Evolutionary conservation across 1,140 invertebrate species (phyloP).

Genomic region (Euura lappo): DNA sequence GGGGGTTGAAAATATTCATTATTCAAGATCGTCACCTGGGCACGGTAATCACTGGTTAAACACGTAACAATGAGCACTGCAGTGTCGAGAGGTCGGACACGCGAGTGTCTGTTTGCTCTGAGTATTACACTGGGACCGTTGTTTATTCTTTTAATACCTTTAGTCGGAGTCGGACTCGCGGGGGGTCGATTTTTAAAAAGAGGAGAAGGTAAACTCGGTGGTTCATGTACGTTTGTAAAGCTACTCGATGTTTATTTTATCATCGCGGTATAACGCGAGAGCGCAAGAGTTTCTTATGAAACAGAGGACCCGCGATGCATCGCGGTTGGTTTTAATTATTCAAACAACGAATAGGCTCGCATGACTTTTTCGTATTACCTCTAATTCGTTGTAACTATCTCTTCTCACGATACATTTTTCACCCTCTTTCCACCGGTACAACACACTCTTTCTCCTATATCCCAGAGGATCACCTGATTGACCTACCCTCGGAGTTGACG

Average conservation of each 20-base stretch:
- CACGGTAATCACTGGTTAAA: neutral
- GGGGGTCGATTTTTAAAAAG: too few relatives aligned
- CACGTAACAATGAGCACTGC: neutral
- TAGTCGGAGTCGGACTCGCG: neutral
- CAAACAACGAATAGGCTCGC: conserved; percentile 40
- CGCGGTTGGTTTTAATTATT: conserved; percentile 47
- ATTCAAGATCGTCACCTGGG: neutral
- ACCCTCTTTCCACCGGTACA: conserved; percentile 12
- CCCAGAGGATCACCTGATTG: conserved; percentile 33
- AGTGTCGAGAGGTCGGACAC: neutral
- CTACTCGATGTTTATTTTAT: too few relatives aligned
- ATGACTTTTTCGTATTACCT: conserved; percentile 40
- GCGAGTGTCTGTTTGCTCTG: neutral
- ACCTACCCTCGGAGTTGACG: conserved; percentile 24
- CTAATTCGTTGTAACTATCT: conserved; percentile 28
- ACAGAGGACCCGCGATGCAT: neutral
- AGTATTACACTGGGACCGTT: neutral
- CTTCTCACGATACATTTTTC: conserved; percentile 23
- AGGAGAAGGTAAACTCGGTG: too few relatives aligned
- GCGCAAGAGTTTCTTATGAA: too few relatives aligned
- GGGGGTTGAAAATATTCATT: neutral
- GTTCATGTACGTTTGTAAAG: too few relatives aligned
- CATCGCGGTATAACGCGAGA: too few relatives aligned
- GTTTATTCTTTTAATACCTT: neutral
- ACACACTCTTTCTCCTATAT: neutral